phyloP scores from a whole-genome alignment of 2,113 vertebrate genomes.

The Thermophis baileyi region DNA sequence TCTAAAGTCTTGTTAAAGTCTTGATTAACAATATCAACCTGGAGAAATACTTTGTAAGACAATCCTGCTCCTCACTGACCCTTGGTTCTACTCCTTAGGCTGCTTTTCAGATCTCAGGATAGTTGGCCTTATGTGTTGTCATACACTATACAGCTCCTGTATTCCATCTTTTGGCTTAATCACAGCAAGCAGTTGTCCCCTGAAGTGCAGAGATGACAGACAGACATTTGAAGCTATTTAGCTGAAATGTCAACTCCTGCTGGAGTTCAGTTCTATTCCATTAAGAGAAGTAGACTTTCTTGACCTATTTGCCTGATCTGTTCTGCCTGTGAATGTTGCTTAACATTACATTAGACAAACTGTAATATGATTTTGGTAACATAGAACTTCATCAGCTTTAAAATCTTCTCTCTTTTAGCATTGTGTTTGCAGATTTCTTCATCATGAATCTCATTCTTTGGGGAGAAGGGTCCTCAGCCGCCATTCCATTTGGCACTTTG shows the following conservation, averaged over 20 bases:
- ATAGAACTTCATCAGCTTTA: conserved; percentile 9
- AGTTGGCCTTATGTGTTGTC: conserved; percentile 38
- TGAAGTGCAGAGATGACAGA: conserved; percentile 50
- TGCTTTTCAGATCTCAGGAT: conserved; percentile 27
- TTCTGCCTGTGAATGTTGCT: conserved; percentile 19
- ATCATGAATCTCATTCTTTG: conserved; percentile 98
- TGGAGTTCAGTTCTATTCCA: conserved; percentile 41
- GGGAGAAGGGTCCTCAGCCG: conserved; percentile 96
- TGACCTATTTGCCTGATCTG: conserved; percentile 38
- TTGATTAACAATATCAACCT: conserved; percentile 12
- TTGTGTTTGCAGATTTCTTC: conserved; percentile 98
- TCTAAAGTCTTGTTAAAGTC: background rate
- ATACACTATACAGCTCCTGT: conserved; percentile 28
- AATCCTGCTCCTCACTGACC: background rate
- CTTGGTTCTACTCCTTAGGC: conserved; percentile 21
- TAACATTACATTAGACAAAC: conserved; percentile 24
- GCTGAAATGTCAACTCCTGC: conserved; percentile 47
- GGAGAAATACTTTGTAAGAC: conserved; percentile 17
- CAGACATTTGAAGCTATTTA: conserved; percentile 47
- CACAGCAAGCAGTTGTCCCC: conserved; percentile 49
- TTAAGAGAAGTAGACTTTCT: conserved; percentile 44
- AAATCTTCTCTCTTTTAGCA: conserved; percentile 74
- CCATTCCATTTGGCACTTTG: conserved; percentile 93
- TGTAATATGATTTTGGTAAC: conserved; percentile 21
- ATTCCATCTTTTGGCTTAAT: conserved; percentile 49